Evolutionary conservation across 2,888 invertebrate species (phyloP).

Genomic region (Leucania comma): DNA sequence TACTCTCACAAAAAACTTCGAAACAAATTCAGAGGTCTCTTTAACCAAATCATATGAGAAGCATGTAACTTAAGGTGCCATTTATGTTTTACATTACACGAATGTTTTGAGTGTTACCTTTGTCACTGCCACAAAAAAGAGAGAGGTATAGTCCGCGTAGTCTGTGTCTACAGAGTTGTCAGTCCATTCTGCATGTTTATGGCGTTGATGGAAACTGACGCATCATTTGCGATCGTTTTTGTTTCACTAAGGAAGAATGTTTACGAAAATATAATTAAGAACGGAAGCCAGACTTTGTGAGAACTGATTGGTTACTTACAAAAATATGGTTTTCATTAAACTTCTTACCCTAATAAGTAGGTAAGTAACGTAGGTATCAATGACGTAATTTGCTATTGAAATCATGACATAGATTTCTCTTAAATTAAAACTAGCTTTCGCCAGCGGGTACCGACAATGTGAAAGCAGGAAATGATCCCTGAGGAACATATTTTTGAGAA

Average conservation of each 20-base stretch:
- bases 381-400: background rate
- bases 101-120: too few relatives aligned
- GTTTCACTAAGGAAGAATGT: conserved; percentile 52
- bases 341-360: background rate
- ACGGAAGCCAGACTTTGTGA: conserved; percentile 6
- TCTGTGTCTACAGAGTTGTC: background rate
- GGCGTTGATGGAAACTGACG: conserved; percentile 45
- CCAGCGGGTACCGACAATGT: too few relatives aligned
- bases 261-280: conserved; percentile 43
- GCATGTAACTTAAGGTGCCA: too few relatives aligned
- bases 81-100: too few relatives aligned
- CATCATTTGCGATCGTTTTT: conserved; percentile 46
- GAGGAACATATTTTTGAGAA: too few relatives aligned
- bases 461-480: too few relatives aligned
- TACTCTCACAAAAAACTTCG: too few relatives aligned
- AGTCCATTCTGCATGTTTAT: conserved; percentile 10
- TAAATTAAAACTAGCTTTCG: background rate
- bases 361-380: conserved; percentile 1
- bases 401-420: background rate
- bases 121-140: too few relatives aligned
- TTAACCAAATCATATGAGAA: too few relatives aligned
- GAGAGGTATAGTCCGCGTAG: background rate
- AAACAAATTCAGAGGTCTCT: too few relatives aligned
- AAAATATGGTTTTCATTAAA: conserved; percentile 20
- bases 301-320: conserved; percentile 21